These are phyloP conservation scores for Archilochus colubris DNA, from an alignment of 2,113 vertebrate genomes.

Conservation along the genomic window DNA sequence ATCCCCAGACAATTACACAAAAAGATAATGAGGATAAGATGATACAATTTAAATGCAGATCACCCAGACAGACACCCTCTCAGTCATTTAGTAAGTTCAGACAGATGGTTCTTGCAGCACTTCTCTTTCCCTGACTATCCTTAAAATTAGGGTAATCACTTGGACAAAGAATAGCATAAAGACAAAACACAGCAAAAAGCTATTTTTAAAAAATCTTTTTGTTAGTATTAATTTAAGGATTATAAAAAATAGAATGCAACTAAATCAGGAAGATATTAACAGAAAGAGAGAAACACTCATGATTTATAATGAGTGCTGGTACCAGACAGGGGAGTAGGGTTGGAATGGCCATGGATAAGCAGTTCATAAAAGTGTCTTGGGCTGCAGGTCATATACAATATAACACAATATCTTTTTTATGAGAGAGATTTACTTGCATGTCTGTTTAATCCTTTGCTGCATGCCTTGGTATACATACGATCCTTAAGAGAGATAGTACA, in stretches of 20 bases:
- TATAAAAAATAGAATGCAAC: not conserved
- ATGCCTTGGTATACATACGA: conserved; percentile 15
- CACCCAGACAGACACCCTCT: conserved; percentile 52
- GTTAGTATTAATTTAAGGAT: not conserved
- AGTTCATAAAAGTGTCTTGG: conserved; percentile 63
- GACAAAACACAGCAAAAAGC: not conserved
- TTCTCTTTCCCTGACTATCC: not conserved
- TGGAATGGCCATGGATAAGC: conserved; percentile 53
- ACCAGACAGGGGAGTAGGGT: not conserved
- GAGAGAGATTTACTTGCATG: conserved; percentile 52
- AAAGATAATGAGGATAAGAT: conserved; percentile 63
- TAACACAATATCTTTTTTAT: conserved; percentile 58
- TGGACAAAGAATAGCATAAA: not conserved
- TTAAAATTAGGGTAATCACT: conserved; percentile 14
- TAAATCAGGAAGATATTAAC: not conserved
- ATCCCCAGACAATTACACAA: conserved; percentile 36
- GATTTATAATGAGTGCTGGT: conserved; percentile 39
- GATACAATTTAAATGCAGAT: conserved; percentile 62
- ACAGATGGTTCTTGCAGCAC: conserved; percentile 37
- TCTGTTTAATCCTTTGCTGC: conserved; percentile 53
- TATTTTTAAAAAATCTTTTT: fast-evolving
- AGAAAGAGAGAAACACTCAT: not conserved
- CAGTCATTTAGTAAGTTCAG: conserved; percentile 22
- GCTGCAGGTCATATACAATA: conserved; percentile 53
- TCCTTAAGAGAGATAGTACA: conserved; percentile 19